These are phyloP conservation scores for Boloria selene DNA, from an alignment of 2,888 invertebrate genomes.

Conservation along the genomic window DNA sequence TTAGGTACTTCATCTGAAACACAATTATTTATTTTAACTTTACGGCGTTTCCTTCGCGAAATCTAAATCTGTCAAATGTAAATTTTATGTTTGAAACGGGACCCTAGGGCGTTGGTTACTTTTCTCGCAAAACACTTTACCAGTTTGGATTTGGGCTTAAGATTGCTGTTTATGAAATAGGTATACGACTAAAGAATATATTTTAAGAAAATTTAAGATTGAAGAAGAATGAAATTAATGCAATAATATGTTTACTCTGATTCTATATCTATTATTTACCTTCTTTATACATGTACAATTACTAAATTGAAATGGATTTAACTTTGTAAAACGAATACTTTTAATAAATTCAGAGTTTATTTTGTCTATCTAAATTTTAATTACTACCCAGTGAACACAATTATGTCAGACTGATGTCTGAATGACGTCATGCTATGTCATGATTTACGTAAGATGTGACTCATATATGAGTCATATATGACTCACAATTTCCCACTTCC, in stretches of 20 bases:
- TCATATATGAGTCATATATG: no score
- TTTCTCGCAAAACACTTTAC: slow-evolving; percentile 1
- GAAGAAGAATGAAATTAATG: background rate
- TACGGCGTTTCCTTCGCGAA: background rate
- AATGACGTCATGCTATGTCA: no score
- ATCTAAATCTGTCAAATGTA: slow-evolving; percentile 7
- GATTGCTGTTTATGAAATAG: background rate
- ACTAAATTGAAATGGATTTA: no score
- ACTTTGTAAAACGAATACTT: no score
- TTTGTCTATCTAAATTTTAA: no score
- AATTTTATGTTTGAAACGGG: slow-evolving; percentile 2
- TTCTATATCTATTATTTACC: no score
- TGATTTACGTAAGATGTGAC: no score
- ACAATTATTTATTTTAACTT: slow-evolving; percentile 1
- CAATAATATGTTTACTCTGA: background rate
- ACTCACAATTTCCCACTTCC: no score
- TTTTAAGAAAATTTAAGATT: background rate
- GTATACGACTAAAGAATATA: background rate
- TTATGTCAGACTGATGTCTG: no score
- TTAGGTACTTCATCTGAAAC: background rate
- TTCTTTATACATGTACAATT: no score
- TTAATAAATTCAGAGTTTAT: no score
- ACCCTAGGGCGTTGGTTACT: background rate
- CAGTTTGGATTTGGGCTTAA: background rate
- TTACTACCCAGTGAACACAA: no score